These are phyloP conservation scores for Eutolmus rufibarbis DNA, from an alignment of 2,888 invertebrate genomes.

Conservation along the genomic window DNA sequence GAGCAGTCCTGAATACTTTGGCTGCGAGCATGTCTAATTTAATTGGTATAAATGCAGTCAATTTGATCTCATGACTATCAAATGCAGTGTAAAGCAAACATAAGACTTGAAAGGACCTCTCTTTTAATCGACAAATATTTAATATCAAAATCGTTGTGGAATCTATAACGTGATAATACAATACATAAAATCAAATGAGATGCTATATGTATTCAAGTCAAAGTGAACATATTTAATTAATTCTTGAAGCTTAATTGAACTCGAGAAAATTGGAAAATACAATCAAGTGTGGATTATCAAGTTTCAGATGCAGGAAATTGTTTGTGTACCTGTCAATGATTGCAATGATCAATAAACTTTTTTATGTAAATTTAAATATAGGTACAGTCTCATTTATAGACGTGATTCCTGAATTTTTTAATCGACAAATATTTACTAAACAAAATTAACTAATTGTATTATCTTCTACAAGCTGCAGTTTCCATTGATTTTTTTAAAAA, in stretches of 20 bases:
- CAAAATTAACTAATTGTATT: background rate
- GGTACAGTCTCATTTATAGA: too few species aligned
- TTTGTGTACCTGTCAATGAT: background rate
- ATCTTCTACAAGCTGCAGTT: background rate
- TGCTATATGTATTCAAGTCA: background rate
- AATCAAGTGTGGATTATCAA: background rate
- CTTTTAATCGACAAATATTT: background rate
- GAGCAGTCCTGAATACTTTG: conserved; percentile 68
- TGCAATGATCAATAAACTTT: too few species aligned
- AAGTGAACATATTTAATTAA: background rate
- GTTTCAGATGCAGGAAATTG: background rate
- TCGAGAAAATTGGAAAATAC: background rate
- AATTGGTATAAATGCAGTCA: background rate
- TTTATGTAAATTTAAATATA: too few species aligned
- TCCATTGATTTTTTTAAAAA: background rate
- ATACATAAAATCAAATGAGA: background rate
- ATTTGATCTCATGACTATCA: background rate
- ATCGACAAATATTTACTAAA: too few species aligned
- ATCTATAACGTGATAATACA: background rate
- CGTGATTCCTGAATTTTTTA: too few species aligned
- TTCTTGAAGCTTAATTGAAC: background rate
- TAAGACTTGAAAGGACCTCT: background rate
- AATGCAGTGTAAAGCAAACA: background rate
- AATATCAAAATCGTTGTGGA: background rate
- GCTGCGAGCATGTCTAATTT: conserved; percentile 66